Evolutionary conservation across 2,797 vertebrate genomes (phyloP), one percentile per base, ranked within the genome.

Genomic region (Spondyliosoma cantharus): DNA sequence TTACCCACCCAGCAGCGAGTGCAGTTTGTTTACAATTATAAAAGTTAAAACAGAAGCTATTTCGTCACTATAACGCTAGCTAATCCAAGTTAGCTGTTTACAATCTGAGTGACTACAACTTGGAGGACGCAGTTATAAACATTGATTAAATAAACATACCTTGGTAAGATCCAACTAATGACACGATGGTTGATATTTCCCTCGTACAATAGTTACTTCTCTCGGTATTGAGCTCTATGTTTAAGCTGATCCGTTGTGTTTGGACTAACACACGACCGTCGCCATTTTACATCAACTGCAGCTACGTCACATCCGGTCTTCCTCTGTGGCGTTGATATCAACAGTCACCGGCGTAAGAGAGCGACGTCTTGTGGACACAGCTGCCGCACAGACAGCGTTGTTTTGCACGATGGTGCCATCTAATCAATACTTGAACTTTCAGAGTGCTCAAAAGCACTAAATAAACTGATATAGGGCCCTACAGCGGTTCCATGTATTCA

Each of bases 251-350:
- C 3, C 5, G 60, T 54, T 43, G n/a, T 87, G 76, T 90, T 91
- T 86, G 68, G n/a, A 59, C 64, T 52, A 73, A 25, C 24, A 57
- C 27, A 50, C 7, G 0, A 53, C 0, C 3, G 65, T 77, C 86
- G 87, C 91, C 93, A 94, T 94, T 89, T 93, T 85, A 87, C 45
- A 16, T 27, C 52, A 11, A 59, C 25, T 6, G 13, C 3, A 2
- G 0, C 1, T 52, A 79, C 89, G 89, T 90, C 84, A 89, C 81
- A 0, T 81, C 71, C 24, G 24, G 19, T 80, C 53, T 78, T 84
- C 27, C 3, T 17, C 58, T 17, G n/a, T 37, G 37, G 7, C 37
- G 32, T 15, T 43, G 0, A 37, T 43, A 3, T 14, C n/a, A 16
- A 3, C 2, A 37, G 27, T 42, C 0, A 0, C n/a, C 17, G 2